These are phyloP conservation scores for Sympetrum striolatum DNA, from an alignment of 2,888 invertebrate species.

Conservation along the genomic window DNA sequence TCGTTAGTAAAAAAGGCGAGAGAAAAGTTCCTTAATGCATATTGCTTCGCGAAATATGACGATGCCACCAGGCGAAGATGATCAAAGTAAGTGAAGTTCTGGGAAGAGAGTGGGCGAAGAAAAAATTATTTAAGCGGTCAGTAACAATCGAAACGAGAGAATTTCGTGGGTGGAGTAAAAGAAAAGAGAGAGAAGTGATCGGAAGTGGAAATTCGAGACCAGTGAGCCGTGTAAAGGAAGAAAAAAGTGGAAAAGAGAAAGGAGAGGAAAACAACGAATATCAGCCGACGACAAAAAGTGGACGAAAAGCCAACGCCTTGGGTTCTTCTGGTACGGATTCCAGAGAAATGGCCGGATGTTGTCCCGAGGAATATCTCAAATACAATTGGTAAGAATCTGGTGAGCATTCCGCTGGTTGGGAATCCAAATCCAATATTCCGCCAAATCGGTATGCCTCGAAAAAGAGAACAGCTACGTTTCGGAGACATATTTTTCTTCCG, in stretches of 20 bases:
- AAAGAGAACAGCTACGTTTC: no score
- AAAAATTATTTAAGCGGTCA: neutral
- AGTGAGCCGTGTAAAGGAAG: neutral
- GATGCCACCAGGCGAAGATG: no score
- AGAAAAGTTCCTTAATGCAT: no score
- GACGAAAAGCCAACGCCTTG: neutral
- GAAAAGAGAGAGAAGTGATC: neutral
- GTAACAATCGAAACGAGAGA: no score
- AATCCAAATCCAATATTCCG: neutral
- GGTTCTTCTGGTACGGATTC: constrained; percentile 6
- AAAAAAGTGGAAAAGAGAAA: neutral
- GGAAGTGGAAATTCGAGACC: neutral
- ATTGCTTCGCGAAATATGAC: no score
- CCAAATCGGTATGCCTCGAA: no score
- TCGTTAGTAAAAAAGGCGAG: no score
- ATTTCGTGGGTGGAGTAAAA: neutral
- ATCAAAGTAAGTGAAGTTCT: neutral
- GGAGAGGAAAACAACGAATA: neutral
- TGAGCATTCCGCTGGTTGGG: neutral
- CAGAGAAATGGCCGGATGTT: constrained; percentile 20
- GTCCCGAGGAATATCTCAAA: neutral
- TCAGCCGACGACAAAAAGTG: neutral
- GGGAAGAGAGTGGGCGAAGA: neutral
- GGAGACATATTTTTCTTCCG: no score
- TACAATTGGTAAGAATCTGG: neutral